Conservation (phyloP, 37 sponge, comb jelly and placozoan species). For the Cladorhizidae sp. region DNA sequence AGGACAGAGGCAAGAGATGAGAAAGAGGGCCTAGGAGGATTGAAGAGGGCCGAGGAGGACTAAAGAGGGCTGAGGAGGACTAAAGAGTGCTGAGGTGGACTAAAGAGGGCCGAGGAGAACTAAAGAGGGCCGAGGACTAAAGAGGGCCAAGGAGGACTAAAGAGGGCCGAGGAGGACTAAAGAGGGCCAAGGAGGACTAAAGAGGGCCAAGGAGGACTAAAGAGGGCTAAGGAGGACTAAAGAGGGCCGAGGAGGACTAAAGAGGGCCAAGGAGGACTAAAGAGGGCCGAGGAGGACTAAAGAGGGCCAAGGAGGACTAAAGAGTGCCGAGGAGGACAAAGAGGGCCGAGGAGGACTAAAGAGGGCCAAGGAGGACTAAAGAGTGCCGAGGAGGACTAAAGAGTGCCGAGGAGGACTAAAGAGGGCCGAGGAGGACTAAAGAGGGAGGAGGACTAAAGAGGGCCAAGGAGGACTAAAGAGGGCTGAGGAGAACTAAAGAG, state of each 20-base stretch:
- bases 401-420: too few species aligned
- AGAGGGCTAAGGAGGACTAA: not conserved
- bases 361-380: not conserved
- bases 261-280: not conserved
- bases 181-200: not conserved
- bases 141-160: not conserved
- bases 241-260: too few species aligned
- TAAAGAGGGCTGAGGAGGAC: not conserved
- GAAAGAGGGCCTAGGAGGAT: too few species aligned
- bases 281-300: not conserved
- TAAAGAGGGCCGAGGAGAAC: not conserved
- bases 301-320: not conserved
- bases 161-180: not conserved
- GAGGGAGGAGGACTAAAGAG: not conserved
- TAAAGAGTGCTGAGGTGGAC: not conserved
- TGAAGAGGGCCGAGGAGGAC: not conserved
- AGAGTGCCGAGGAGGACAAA: not conserved
- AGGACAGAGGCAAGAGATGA: too few species aligned
- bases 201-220: not conserved
- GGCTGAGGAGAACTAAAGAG: not conserved
- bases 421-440: not conserved
- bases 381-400: not conserved
- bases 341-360: too few species aligned
- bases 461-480: not conserved
- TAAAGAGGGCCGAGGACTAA: not conserved